Base-by-base conservation (phyloP, 92 coral and sea anemone genomes). In the Bergia sp. region DNA sequence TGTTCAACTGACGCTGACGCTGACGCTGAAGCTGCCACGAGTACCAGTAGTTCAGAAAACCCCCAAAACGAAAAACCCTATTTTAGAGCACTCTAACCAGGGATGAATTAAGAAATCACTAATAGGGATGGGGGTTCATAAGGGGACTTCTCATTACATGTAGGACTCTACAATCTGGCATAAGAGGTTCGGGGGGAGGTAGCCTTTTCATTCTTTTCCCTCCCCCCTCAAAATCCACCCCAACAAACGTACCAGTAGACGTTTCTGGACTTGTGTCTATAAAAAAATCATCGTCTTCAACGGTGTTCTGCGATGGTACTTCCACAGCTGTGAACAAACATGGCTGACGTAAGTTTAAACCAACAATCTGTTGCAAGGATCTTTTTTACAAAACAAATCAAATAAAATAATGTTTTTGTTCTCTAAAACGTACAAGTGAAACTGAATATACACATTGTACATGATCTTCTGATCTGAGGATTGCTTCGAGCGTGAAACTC, bases 281-380 rank as follows among this genome's bases (percentile, higher is more conserved):
- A 38, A 95, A 95, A 83, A 95, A 95, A 86, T 95, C 98, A 81
- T 95, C 98, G 12, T 75, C 91, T 13, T 47, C 73, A 16, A 91
- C 38, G 12, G 38, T 57, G 81, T 74, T 80, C 41, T 58, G 69
- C n/a, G 91, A 42, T 23, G 67, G 74, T 36, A 12, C 20, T 15
- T 80, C 74, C 12, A 76, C 89, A 23, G 65, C 91, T 83, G 69
- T 38, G 18, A 43, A 37, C 20, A 16, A 37, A 53, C 1, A 45
- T 41, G 44, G 8, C 29, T 6, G 69, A 21, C 8, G 69, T 61
- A 18, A 18, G 23, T 53, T 11, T 12, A 29, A 29, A 0, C 58
- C 58, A 53, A 53, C 58, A 53, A 11, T 53, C 58, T 2, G 58
- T 53, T 53, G 58, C 1, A 18, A 53, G 58, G 16, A 29, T 29